phyloP scores from a whole-genome alignment of 2,797 vertebrate genomes.

The Megaceryle alcyon region DNA sequence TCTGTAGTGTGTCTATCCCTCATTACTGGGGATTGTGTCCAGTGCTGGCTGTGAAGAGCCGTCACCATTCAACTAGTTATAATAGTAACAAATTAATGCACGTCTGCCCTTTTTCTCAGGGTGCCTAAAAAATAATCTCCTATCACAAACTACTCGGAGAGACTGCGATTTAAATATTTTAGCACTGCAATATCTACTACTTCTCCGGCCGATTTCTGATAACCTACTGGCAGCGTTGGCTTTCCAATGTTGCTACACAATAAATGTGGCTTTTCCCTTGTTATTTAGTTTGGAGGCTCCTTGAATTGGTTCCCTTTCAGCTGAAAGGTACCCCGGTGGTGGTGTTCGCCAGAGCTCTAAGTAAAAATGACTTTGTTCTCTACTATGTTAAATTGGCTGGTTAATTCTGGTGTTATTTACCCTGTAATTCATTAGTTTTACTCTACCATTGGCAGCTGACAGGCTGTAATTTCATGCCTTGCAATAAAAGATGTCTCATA shows the following conservation, averaged over 20 bases:
- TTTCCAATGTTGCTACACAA: background rate
- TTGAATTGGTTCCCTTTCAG: background rate
- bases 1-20: background rate
- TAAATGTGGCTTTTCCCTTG: background rate
- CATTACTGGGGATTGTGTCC: background rate
- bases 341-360: conserved; percentile 58
- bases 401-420: conserved; percentile 99
- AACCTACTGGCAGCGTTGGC: background rate
- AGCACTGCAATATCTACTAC: rapidly evolving
- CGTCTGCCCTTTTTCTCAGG: background rate
- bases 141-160: background rate
- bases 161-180: background rate
- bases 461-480: conserved; percentile 99
- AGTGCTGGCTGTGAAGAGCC: background rate
- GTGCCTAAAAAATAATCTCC: background rate
- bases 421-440: conserved; percentile 98
- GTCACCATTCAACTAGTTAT: background rate
- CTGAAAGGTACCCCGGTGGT: background rate
- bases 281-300: background rate
- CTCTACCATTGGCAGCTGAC: conserved; percentile 94
- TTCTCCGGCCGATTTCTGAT: background rate
- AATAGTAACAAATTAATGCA: background rate
- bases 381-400: conserved; percentile 91
- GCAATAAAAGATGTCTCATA: conserved; percentile 99
- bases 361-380: conserved; percentile 85